Evolutionary conservation across 2,888 invertebrate genomes (phyloP), one percentile per base, ranked within the genome.

Genomic region (Melanotus villosus): DNA sequence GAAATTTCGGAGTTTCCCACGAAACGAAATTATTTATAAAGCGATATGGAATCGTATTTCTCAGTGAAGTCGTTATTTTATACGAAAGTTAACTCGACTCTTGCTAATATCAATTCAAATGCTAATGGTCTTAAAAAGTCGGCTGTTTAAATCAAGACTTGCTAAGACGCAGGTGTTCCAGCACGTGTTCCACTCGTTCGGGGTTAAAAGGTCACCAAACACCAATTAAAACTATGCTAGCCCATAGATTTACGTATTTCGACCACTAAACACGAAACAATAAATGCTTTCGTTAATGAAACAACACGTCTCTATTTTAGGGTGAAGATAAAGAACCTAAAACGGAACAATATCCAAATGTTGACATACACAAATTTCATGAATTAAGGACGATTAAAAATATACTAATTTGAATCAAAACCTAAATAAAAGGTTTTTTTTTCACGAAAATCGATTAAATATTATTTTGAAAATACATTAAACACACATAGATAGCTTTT

Each of bases 91-190:
- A 50, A 26, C 47, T 6, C 47, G 47, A 14, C 47, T n/a, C n/a
- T 30, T 1, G 1, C 50, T 52, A 52, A 47, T 52, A 32, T n/a
- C 52, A 32, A 52, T 52, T 52, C 52, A 52, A 32, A 32, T 52
- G 52, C 52, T 52, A 52, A 52, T 32, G 34, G 34, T 52, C 32
- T 16, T 52, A 30, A 52, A 52, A 52, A 52, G 34, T 52, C 52
- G 52, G 18, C 32, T 52, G 26, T 52, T 52, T 18, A 32, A 52
- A 52, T 52, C 52, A 52, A 32, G 52, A 6, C 52, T 52, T 5
- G 30, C 32, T n/a, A 18, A 32, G 52, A n/a, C 52, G 52, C 52
- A 52, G 52, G 52, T 52, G 52, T 52, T 18, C 32, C 32, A 30
- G 52, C 52, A 52, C 52, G 52, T 52, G 52, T 52, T 10, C 32